Percentiles rank a stretch among this genome's conserved stretches.
phyloP scores from a whole-genome alignment of 2,888 invertebrate species.

The Rambutsinella grinnellia region DNA sequence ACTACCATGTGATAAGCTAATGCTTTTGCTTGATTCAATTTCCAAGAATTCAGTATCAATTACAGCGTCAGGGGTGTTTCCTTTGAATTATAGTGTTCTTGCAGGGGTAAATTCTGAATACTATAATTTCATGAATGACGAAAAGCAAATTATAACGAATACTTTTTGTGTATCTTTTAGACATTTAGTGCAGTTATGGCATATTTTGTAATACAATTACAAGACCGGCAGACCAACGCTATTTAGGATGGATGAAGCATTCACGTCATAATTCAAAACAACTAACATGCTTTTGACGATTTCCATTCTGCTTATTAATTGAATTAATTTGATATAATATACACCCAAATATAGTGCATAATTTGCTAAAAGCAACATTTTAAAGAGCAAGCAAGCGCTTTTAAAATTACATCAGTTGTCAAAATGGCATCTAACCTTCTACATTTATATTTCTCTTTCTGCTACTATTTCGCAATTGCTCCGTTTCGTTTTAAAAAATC shows the following conservation, averaged over 20 bases:
- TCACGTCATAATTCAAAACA: too few species aligned
- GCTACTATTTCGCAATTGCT: slow-evolving; percentile 5
- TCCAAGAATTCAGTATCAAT: slow-evolving; percentile 23
- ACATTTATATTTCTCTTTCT: background rate
- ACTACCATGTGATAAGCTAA: background rate
- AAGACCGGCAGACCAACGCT: too few species aligned
- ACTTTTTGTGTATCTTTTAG: slow-evolving; percentile 5
- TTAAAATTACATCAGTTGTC: too few species aligned
- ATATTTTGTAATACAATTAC: slow-evolving; percentile 1
- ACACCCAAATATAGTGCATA: too few species aligned
- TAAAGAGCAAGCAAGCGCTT: too few species aligned
- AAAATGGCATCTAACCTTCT: slow-evolving; percentile 13
- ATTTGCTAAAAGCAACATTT: too few species aligned
- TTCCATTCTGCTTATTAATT: too few species aligned
- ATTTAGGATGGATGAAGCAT: too few species aligned
- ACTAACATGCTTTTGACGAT: too few species aligned
- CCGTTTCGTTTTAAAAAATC: background rate
- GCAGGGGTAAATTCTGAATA: slow-evolving; percentile 4
- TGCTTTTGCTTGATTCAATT: slow-evolving; percentile 14
- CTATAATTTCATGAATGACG: too few species aligned
- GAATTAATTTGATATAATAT: too few species aligned
- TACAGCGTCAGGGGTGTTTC: slow-evolving; percentile 15
- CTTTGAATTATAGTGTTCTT: slow-evolving; percentile 21
- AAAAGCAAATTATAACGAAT: background rate
- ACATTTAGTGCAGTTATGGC: background rate